A percentile compares a stretch with the other conserved stretches of the same genome.
These are phyloP conservation scores for Odocoileus virginianus DNA, from an alignment of 2,113 vertebrate species.

Conservation along the genomic window DNA sequence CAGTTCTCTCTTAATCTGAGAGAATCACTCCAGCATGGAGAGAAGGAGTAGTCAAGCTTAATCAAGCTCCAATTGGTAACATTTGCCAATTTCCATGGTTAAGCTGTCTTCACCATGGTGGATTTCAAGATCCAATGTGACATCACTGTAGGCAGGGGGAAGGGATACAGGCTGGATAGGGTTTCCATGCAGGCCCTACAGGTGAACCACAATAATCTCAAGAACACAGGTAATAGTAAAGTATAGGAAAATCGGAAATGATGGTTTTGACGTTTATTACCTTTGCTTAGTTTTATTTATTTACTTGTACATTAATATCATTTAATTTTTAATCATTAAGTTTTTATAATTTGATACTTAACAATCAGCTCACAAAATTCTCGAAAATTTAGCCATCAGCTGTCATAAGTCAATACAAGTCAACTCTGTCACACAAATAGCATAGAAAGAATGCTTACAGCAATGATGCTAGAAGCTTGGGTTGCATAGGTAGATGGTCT, in stretches of 20 bases:
- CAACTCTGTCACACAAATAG: not conserved
- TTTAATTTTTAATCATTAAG: not conserved
- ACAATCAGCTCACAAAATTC: not conserved
- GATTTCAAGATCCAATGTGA: not conserved
- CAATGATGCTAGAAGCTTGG: not conserved
- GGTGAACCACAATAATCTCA: not conserved
- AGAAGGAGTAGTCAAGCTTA: not conserved
- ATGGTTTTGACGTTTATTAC: not conserved
- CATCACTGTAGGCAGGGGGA: not conserved
- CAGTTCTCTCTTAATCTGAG: not conserved
- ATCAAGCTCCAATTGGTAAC: not conserved
- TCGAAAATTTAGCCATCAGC: not conserved
- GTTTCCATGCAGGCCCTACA: accelerated
- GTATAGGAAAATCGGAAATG: not conserved
- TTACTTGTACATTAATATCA: not conserved
- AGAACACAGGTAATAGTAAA: not conserved
- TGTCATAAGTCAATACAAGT: not conserved
- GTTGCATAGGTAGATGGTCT: accelerated
- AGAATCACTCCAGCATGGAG: not conserved
- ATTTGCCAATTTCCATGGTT: not conserved
- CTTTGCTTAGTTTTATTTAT: not conserved
- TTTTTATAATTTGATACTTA: not conserved
- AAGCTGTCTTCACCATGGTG: accelerated
- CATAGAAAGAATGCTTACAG: not conserved
- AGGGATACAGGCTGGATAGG: accelerated